Evolutionary conservation across 2,113 vertebrate genomes (phyloP), one percentile per base, ranked within the genome.

Genomic region (Morone chrysops): DNA sequence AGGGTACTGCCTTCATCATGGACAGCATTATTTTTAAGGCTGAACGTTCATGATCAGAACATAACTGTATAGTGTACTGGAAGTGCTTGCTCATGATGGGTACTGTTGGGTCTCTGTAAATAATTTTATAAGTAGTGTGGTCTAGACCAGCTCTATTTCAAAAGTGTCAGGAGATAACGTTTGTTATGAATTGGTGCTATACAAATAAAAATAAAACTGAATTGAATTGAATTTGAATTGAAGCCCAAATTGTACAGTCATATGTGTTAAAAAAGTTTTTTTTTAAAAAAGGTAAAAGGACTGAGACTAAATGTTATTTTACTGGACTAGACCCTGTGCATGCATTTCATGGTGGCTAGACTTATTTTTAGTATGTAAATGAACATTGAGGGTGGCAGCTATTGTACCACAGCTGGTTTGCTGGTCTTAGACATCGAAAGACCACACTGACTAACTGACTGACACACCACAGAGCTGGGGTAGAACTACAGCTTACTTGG

Each of bases 401-500:
- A 50, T 11, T 82, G 12, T 5, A 20, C 48, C 48, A 62, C 51
- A 73, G 60, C 60, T 57, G 59, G 41, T 66, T 66, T 54, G 9
- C 20, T 68, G 53, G 51, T 50, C 69, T 70, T 57, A 63, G 56
- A 75, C 72, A 75, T 75, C 40, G 50, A 50, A n/a, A 57, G 60
- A 57, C 43, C 60, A 67, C 74, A 83, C 60, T 61, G 62, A 54
- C 14, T n/a, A n/a, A n/a, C n/a, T n/a, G n/a, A n/a, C n/a, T n/a
- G n/a, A n/a, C 59, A 31, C 48, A 62, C 54, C 75, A 67, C 57
- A 73, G 45, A 67, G 36, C 17, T 1, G 2, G 38, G 60, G 31
- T 67, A 60, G 60, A 78, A 51, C 59, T 60, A 31, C 17, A 59
- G 73, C 41, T 75, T 54, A 82, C 48, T 82, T 75, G 47, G 48